These are phyloP conservation scores for Botia kubotai DNA, from an alignment of 2,797 vertebrate genomes.

Conservation along the genomic window DNA sequence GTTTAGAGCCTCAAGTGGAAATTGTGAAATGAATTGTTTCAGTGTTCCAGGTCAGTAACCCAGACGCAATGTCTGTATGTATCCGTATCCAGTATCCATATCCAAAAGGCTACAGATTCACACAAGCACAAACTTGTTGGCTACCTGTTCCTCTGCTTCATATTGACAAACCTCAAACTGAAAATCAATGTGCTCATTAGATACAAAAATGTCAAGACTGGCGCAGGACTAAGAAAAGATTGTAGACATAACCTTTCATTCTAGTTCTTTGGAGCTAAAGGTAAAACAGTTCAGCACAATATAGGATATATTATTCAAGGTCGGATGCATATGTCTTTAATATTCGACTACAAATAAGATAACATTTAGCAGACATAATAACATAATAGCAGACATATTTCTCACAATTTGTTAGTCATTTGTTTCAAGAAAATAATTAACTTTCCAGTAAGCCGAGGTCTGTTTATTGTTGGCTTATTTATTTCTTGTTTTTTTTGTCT, in stretches of 20 bases:
- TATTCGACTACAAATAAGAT: too few species aligned
- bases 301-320: too few species aligned
- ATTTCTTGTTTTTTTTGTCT: background rate
- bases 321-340: too few species aligned
- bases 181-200: constrained; percentile 24
- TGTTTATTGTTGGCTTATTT: background rate
- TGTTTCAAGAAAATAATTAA: background rate
- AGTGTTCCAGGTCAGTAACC: background rate
- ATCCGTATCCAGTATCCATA: constrained; percentile 20
- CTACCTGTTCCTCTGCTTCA: background rate
- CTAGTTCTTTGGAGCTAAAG: background rate
- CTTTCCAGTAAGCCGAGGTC: background rate
- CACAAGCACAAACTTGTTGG: constrained; percentile 21
- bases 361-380: too few species aligned
- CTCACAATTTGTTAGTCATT: background rate
- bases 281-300: background rate
- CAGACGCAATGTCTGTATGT: background rate
- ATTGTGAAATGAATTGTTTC: background rate
- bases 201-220: constrained; percentile 17
- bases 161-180: background rate
- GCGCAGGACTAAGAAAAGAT: background rate
- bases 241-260: background rate
- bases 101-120: constrained; percentile 17
- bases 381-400: background rate
- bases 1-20: constrained; percentile 5